Conservation (phyloP, 2,888 invertebrate genomes). For the Torymus texanus region DNA sequence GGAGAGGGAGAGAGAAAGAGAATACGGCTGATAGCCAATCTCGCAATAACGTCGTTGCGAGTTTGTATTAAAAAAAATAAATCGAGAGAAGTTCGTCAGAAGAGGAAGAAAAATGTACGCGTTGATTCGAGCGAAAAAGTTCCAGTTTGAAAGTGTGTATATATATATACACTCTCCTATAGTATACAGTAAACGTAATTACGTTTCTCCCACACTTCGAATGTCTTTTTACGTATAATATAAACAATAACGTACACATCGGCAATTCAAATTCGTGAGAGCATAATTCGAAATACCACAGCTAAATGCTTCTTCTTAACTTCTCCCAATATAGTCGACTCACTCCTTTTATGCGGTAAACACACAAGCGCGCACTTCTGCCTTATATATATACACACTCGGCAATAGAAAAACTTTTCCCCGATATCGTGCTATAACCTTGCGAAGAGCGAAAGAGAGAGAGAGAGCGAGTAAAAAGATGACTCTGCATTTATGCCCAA, state of each 20-base stretch:
- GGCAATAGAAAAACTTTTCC: slow-evolving; percentile 48
- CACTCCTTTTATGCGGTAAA: no score
- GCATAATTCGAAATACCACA: no score
- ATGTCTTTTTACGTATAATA: no score
- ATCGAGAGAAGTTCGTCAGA: slow-evolving; percentile 12
- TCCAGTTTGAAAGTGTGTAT: no score
- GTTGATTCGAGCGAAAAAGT: slow-evolving; percentile 6
- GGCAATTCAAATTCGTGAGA: no score
- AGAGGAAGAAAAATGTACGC: slow-evolving; percentile 8
- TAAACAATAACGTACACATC: no score
- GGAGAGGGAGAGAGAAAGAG: slow-evolving; percentile 17
- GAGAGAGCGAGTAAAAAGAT: slow-evolving; percentile 16
- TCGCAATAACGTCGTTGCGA: slow-evolving; percentile 60
- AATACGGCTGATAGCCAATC: slow-evolving; percentile 60
- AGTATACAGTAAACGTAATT: no score
- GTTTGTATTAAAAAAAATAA: slow-evolving; percentile 55
- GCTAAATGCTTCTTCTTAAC: no score
- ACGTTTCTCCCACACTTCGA: no score
- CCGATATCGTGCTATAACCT: slow-evolving; percentile 21
- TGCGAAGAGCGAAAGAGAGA: not conserved
- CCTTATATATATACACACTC: slow-evolving; percentile 1
- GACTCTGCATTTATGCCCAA: slow-evolving; percentile 49
- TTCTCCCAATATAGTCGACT: no score
- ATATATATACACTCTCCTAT: no score
- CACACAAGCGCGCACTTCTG: no score